Evolutionary conservation across 2,888 invertebrate species (phyloP), one percentile per base, ranked within the genome.

Genomic region (Strigamia maritima): DNA sequence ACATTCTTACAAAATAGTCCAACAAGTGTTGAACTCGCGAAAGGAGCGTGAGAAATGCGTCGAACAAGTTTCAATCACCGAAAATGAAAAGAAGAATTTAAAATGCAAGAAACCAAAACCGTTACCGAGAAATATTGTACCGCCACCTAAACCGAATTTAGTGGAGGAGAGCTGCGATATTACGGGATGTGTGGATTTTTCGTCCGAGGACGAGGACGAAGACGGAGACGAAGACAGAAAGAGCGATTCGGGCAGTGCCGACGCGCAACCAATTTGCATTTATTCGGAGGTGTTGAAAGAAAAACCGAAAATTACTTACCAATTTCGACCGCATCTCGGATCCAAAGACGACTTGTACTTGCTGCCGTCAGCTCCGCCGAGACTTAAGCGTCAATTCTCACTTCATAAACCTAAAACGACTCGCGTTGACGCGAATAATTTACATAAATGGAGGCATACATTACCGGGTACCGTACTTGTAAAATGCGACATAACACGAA

Each of bases 301-400:
- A 35, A 35, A 40, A 24, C 40, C 38, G 24, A 75, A 75, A 75
- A 31, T 74, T 35, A 74, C 75, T 74, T 35, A 28, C 28, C 3
- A 28, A n/a, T 35, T 74, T 19, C 14, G 76, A n/a, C 35, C 19
- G 4, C 24, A 19, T 26, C 40, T 12, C 22, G 38, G 44, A 28
- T 77, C 77, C 24, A 77, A 77, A 28, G 77, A 77, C 19, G 77
- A 77, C n/a, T 49, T 77, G 54, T 40, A 77, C 12, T 31, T 77
- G 14, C 28, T 38, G 24, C 77, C 77, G 14, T n/a, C 26, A 19
- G 24, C 28, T 12, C 54, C 54, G 19, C 49, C 77, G 44, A 38
- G 54, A 49, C 19, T 49, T 12, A 77, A 77, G 28, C 77, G 77
- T 10, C 40, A 77, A 3, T 77, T 40, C 35, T 75, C 76, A 12